Percentiles rank a stretch among this genome's conserved stretches.
Conservation (phyloP, 2,888 invertebrate species). For the Electrophaes corylata region DNA sequence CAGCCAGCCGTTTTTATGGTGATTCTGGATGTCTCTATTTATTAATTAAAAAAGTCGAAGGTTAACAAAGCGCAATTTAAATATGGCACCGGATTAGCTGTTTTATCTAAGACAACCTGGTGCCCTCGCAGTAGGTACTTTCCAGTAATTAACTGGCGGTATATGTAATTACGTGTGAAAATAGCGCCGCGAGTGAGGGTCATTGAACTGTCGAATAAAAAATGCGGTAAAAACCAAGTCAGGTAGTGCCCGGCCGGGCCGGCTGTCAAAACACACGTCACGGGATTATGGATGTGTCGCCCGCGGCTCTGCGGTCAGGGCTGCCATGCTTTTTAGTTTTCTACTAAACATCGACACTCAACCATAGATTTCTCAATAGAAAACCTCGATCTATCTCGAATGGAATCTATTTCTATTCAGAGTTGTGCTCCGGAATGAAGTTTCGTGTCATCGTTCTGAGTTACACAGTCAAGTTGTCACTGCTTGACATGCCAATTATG, state of each 20-base stretch:
- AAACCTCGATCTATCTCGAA: too few relatives aligned
- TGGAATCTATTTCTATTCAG: too few relatives aligned
- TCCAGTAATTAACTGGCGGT: slow-evolving; percentile 75
- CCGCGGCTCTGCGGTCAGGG: slow-evolving; percentile 59
- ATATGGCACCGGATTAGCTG: slow-evolving; percentile 65
- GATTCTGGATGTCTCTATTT: slow-evolving; percentile 46
- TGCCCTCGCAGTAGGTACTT: slow-evolving; percentile 68
- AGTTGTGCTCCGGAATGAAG: too few relatives aligned
- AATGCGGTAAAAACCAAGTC: slow-evolving; percentile 62
- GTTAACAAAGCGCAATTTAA: slow-evolving; percentile 68
- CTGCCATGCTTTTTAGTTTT: slow-evolving; percentile 36
- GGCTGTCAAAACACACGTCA: slow-evolving; percentile 79
- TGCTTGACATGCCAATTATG: too few relatives aligned
- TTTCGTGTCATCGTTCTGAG: too few relatives aligned
- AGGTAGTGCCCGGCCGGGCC: slow-evolving; percentile 50
- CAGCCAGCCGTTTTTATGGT: background rate
- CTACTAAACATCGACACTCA: slow-evolving; percentile 1
- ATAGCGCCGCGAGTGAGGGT: slow-evolving; percentile 61
- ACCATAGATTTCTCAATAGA: too few relatives aligned
- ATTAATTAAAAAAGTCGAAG: slow-evolving; percentile 55
- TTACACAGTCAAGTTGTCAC: too few relatives aligned
- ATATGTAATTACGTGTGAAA: slow-evolving; percentile 76
- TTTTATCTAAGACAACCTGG: slow-evolving; percentile 60
- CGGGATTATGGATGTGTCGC: slow-evolving; percentile 79
- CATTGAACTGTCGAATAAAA: slow-evolving; percentile 62